Conservation (phyloP, 2,888 invertebrate genomes). For the Sinotaia quadrata region DNA sequence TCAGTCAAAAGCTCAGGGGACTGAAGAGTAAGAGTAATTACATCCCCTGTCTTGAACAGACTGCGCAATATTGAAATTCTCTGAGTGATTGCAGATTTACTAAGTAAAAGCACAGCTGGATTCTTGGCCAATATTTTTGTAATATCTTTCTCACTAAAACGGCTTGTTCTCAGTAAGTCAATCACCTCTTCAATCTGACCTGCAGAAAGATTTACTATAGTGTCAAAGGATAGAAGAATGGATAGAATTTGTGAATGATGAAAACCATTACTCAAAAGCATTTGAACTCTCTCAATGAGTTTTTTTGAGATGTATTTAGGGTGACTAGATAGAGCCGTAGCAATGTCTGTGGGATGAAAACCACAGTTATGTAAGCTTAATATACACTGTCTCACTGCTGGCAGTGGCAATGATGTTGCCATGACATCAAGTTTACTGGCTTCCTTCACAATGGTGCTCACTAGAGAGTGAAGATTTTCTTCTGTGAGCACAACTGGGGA, state of each 20-base stretch:
- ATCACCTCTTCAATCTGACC: not conserved
- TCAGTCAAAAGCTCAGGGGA: slow-evolving; percentile 43
- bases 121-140: slow-evolving; percentile 1
- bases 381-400: not conserved
- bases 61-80: slow-evolving; percentile 34
- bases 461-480: not conserved
- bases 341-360: not conserved
- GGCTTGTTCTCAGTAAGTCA: slow-evolving; percentile 7
- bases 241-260: not conserved
- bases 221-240: not conserved
- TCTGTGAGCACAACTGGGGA: no score
- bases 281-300: slow-evolving; percentile 1
- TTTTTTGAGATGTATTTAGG: not conserved
- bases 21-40: slow-evolving; percentile 34
- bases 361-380: not conserved
- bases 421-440: slow-evolving; percentile 28
- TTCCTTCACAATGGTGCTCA: not conserved
- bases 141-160: slow-evolving; percentile 12
- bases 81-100: slow-evolving; percentile 1
- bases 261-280: not conserved
- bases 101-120: slow-evolving; percentile 27
- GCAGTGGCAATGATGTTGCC: slow-evolving; percentile 20
- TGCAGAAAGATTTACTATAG: not conserved
- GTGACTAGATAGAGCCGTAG: not conserved
- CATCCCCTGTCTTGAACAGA: slow-evolving; percentile 45